Evolutionary conservation across 2,113 vertebrate species (phyloP).

Genomic region (Octodon degus): DNA sequence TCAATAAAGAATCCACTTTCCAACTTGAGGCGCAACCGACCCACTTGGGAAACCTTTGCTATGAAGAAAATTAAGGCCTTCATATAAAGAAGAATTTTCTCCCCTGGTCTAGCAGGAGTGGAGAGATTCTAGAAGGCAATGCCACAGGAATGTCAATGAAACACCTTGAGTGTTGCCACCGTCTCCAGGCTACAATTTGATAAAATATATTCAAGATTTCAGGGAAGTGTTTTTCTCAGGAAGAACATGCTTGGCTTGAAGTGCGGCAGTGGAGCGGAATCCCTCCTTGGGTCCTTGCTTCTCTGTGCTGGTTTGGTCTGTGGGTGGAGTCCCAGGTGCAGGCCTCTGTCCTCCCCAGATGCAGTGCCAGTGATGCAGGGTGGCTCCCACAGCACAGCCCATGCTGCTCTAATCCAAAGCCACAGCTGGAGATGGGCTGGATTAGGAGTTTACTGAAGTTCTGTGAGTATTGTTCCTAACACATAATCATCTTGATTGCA

Average conservation of each 20-base stretch:
- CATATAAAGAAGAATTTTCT: neutral
- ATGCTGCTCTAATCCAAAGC: neutral
- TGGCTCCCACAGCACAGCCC: neutral
- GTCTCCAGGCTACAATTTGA: slow-evolving; percentile 48
- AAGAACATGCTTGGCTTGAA: slow-evolving; percentile 54
- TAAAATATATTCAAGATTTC: slow-evolving; percentile 51
- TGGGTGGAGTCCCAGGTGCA: neutral
- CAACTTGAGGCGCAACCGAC: slow-evolving; percentile 9
- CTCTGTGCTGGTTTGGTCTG: slow-evolving; percentile 37
- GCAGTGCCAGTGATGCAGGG: neutral
- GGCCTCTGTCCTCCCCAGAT: neutral
- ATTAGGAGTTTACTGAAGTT: slow-evolving; percentile 41
- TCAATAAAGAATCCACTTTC: slow-evolving; percentile 9
- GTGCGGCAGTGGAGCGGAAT: slow-evolving; percentile 14
- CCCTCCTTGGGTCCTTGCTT: slow-evolving; percentile 37
- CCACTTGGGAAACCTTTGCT: slow-evolving; percentile 36
- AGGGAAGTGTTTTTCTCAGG: slow-evolving; percentile 28
- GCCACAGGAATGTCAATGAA: neutral
- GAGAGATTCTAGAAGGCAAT: neutral
- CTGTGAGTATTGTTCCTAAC: slow-evolving; percentile 17
- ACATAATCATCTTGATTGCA: neutral
- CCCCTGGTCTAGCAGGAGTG: neutral
- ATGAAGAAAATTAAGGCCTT: slow-evolving; percentile 43
- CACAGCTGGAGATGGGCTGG: neutral
- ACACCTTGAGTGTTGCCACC: neutral